Percentiles rank a stretch among this genome's conserved stretches.
These are phyloP conservation scores for Sarcophaga peregrina DNA, from an alignment of 1,140 invertebrate species.

Conservation along the genomic window DNA sequence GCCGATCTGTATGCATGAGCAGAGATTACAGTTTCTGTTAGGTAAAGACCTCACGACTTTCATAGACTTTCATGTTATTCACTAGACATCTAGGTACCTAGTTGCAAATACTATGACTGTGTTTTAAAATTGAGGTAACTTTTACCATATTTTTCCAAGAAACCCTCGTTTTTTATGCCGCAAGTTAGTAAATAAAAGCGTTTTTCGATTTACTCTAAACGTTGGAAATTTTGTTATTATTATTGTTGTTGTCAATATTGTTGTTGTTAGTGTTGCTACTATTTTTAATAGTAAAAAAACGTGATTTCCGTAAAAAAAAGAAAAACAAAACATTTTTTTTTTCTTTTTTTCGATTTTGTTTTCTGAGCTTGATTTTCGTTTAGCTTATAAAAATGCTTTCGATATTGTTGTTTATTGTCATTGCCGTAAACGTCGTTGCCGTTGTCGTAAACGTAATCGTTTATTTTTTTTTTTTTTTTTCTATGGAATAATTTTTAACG, in stretches of 20 bases:
- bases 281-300: neutral
- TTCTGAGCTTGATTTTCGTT: too few relatives aligned
- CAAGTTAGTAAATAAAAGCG: neutral
- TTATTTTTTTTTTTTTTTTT: neutral
- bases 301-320: conserved; percentile 3
- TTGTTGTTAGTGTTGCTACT: neutral
- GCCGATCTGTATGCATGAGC: too few relatives aligned
- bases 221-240: conserved; percentile 12
- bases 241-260: neutral
- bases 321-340: neutral
- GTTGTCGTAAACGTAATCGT: neutral
- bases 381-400: neutral
- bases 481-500: neutral
- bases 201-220: neutral
- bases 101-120: too few relatives aligned
- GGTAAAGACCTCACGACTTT: too few relatives aligned
- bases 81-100: too few relatives aligned
- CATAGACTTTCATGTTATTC: too few relatives aligned
- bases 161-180: neutral
- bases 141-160: too few relatives aligned
- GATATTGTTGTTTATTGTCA: neutral
- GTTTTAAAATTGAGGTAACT: too few relatives aligned
- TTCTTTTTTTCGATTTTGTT: too few relatives aligned
- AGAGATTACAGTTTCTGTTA: too few relatives aligned
- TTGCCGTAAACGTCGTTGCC: neutral